Evolutionary conservation across 2,797 vertebrate species (phyloP).

Genomic region (Coendou prehensilis): DNA sequence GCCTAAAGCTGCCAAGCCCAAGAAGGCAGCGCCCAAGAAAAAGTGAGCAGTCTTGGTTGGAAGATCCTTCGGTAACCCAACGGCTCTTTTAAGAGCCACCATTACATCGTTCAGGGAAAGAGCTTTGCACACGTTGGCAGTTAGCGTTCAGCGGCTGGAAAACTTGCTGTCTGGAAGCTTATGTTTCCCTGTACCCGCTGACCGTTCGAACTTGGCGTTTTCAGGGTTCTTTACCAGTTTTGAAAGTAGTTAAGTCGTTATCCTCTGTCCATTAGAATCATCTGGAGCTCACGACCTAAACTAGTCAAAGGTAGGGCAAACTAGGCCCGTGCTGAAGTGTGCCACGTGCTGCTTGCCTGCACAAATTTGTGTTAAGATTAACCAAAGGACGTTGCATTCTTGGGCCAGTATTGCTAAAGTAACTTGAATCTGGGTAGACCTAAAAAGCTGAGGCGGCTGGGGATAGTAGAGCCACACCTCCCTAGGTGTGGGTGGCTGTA

Average conservation of each 20-base stretch:
- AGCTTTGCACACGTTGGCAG: not conserved
- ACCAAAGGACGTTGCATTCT: not conserved
- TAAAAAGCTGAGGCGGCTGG: not conserved
- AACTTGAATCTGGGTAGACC: not conserved
- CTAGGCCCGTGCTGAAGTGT: not conserved
- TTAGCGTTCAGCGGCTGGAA: not conserved
- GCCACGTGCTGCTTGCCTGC: not conserved
- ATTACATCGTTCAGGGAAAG: not conserved
- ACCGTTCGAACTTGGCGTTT: not conserved
- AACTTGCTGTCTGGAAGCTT: too few species aligned
- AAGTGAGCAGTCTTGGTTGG: not conserved
- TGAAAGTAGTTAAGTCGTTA: not conserved
- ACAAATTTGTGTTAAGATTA: not conserved
- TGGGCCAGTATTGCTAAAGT: not conserved
- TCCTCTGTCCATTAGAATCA: not conserved
- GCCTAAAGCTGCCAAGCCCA: constrained; percentile 73
- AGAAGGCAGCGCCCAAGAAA: constrained; percentile 30
- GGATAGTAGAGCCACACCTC: not conserved
- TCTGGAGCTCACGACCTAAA: not conserved
- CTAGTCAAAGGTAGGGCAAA: not conserved
- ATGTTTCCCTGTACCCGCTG: too few species aligned
- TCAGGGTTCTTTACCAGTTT: too few species aligned
- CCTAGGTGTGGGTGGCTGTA: not conserved
- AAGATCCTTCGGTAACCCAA: constrained; percentile 71
- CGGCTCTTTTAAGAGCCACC: constrained; percentile 89